These are phyloP conservation scores for Microctonus hyperodae DNA, from an alignment of 2,888 invertebrate genomes.

Conservation along the genomic window DNA sequence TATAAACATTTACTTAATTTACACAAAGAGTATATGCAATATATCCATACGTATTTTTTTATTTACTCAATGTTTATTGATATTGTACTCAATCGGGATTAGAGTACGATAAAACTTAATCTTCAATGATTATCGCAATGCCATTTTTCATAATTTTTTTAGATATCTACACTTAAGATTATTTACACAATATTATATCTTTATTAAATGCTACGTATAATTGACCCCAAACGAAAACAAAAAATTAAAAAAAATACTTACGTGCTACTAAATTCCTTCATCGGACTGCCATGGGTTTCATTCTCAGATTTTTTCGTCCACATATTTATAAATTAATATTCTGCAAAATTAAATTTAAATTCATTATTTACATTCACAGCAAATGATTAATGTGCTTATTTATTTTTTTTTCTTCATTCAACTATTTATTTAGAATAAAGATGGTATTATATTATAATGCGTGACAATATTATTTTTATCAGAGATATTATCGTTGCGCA, in stretches of 20 bases:
- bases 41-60: background rate
- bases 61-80: background rate
- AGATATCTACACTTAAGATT: background rate
- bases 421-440: background rate
- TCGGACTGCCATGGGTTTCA: constrained; percentile 45
- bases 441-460: background rate
- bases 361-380: background rate
- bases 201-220: background rate
- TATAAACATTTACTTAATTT: background rate
- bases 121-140: background rate
- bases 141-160: background rate
- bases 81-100: background rate
- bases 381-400: constrained; percentile 2
- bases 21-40: background rate
- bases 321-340: constrained; percentile 43
- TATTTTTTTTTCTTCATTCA: constrained; percentile 6
- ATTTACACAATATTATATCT: background rate
- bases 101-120: background rate
- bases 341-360: constrained; percentile 18
- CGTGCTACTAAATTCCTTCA: constrained; percentile 59
- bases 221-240: background rate
- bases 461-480: constrained; percentile 6
- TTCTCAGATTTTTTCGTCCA: constrained; percentile 41
- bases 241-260: constrained; percentile 39
- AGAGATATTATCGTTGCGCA: background rate